Percentiles rank a stretch among this genome's conserved stretches.
Conservation (phyloP, 2,113 vertebrate genomes). For the Sapajus apella region DNA sequence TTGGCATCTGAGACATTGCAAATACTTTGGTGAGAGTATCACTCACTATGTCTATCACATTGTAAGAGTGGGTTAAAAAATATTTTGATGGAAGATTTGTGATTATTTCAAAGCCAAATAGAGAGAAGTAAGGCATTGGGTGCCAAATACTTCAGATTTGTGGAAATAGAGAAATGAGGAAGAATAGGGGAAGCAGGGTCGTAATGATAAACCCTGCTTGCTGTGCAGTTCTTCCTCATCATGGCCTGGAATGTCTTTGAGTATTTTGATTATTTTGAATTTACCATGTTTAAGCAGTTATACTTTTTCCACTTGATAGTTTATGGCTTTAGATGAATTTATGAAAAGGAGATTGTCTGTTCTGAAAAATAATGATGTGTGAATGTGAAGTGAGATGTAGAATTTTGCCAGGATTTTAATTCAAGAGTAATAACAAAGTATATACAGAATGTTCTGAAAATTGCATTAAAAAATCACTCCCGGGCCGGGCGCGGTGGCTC, state of each 20-base stretch:
- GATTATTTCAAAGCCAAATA: not conserved
- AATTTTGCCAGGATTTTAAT: not conserved
- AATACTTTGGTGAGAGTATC: accelerated
- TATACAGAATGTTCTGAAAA: not conserved
- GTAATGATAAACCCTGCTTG: accelerated
- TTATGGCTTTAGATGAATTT: not conserved
- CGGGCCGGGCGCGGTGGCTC: no score
- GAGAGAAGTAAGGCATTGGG: accelerated
- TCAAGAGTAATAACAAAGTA: not conserved
- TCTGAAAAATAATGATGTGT: not conserved
- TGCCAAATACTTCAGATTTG: accelerated
- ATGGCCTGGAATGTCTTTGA: not conserved
- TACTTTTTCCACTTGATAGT: not conserved
- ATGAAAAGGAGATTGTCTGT: not conserved
- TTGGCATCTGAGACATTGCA: not conserved
- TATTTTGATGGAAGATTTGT: no score
- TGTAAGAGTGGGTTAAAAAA: not conserved
- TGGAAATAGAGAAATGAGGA: not conserved
- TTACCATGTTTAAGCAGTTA: not conserved
- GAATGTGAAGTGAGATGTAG: not conserved
- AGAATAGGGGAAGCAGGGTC: not conserved
- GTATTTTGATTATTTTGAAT: not conserved
- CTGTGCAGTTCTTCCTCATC: not conserved
- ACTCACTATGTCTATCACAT: accelerated
- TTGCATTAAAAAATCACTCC: not conserved